A percentile compares a stretch with the other conserved stretches of the same genome.
phyloP scores from a whole-genome alignment of 2,113 vertebrate genomes.

The Varanus salvator region DNA sequence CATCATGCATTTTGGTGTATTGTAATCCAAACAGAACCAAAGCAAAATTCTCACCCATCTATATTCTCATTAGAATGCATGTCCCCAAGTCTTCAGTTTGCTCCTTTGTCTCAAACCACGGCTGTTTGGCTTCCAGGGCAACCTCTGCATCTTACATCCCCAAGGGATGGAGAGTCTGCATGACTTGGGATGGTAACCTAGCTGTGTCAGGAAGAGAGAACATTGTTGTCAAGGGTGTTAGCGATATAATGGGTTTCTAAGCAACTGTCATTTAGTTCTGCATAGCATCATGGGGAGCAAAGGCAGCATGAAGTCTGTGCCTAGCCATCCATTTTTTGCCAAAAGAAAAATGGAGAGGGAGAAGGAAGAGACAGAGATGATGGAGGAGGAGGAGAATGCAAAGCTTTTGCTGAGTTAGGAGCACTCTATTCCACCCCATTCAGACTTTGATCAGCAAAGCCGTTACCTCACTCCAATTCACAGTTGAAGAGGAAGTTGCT shows the following conservation, averaged over 20 bases:
- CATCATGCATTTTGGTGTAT: no score
- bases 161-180: neutral
- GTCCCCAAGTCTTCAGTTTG: neutral
- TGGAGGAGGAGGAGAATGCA: neutral
- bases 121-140: neutral
- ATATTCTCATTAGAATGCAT: neutral
- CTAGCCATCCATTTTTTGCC: neutral
- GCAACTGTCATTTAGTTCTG: slow-evolving; percentile 24
- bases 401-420: slow-evolving; percentile 20
- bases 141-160: neutral
- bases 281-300: neutral
- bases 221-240: neutral
- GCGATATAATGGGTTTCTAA: slow-evolving; percentile 20
- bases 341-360: neutral
- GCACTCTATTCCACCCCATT: neutral
- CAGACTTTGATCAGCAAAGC: no score
- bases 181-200: neutral
- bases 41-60: neutral
- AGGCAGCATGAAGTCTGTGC: neutral
- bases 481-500: slow-evolving; percentile 46
- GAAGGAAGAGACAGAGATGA: no score
- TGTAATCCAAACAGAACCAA: no score
- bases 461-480: neutral
- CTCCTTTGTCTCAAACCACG: neutral
- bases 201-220: neutral